Percentiles rank a stretch among this genome's conserved stretches.
phyloP scores from a whole-genome alignment of 2,113 vertebrate species.

The Carettochelys insculpta region DNA sequence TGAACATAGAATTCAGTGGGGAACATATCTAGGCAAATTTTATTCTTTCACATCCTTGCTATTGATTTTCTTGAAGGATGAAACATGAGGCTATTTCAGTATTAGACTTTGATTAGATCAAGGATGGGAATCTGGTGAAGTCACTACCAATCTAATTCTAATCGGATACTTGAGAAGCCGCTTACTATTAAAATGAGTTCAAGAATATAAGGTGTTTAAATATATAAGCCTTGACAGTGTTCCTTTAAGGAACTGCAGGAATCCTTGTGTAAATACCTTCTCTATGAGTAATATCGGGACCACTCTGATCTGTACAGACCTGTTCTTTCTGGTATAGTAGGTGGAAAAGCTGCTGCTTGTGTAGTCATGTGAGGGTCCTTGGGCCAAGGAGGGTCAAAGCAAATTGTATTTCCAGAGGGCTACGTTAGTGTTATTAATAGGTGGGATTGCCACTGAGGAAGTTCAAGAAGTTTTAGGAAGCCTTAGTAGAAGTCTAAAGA shows the following conservation, averaged over 20 bases:
- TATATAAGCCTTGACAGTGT: neutral
- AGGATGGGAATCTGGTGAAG: neutral
- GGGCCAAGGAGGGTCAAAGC: neutral
- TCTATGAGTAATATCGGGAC: neutral
- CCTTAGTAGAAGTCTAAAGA: neutral
- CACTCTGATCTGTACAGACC: neutral
- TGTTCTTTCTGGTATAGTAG: neutral
- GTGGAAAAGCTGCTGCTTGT: neutral
- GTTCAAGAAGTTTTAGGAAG: neutral
- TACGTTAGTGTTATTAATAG: neutral
- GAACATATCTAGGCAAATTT: neutral
- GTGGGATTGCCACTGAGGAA: neutral
- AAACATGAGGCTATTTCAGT: neutral
- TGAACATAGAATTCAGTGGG: neutral
- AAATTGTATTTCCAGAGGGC: neutral
- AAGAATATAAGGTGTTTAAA: neutral
- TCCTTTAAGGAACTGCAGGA: neutral
- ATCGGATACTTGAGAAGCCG: neutral
- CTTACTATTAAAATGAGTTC: neutral
- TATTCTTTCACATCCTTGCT: neutral
- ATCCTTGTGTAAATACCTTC: neutral
- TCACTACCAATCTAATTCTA: neutral
- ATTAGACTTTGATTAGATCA: neutral
- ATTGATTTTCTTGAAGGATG: neutral
- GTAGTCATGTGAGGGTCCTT: neutral